Evolutionary conservation across 2,888 invertebrate genomes (phyloP).

Genomic region (Augochlorella aurata): DNA sequence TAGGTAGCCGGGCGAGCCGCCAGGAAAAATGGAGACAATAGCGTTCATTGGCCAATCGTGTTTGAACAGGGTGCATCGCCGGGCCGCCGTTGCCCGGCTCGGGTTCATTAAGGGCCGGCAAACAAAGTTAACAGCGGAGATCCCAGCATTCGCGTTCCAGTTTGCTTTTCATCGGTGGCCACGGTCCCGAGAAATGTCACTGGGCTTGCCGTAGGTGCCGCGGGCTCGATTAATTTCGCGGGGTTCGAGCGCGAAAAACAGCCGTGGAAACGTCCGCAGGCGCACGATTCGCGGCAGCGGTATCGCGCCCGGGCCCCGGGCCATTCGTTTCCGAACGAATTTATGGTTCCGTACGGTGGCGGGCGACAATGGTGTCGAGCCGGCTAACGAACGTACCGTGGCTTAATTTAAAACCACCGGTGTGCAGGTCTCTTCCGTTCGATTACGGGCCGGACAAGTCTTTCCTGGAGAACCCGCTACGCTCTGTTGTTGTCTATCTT

Average conservation of each 20-base stretch:
- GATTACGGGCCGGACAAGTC: conserved; percentile 73
- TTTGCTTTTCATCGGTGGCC: conserved; percentile 13
- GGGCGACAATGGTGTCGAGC: conserved; percentile 67
- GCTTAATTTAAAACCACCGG: conserved; percentile 72
- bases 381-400: conserved; percentile 68
- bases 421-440: conserved; percentile 73
- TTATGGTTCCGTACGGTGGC: conserved; percentile 65
- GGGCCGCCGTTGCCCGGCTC: not conserved
- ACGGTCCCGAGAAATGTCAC: conserved; percentile 7
- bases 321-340: conserved; percentile 66
- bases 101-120: not conserved
- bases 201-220: conserved; percentile 19
- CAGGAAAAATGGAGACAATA: conserved; percentile 9
- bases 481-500: conserved; percentile 40
- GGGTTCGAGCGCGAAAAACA: conserved; percentile 47
- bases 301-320: conserved; percentile 39
- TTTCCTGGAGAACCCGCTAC: conserved; percentile 64
- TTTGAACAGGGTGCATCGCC: conserved; percentile 3
- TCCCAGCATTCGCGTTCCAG: not conserved
- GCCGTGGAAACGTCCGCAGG: conserved; percentile 48
- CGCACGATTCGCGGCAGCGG: conserved; percentile 18
- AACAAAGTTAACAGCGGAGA: conserved; percentile 11
- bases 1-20: not conserved
- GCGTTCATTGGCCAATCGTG: conserved; percentile 9
- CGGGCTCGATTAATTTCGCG: conserved; percentile 60